phyloP scores from a whole-genome alignment of 2,797 vertebrate species.

The Sebastes miniatus region DNA sequence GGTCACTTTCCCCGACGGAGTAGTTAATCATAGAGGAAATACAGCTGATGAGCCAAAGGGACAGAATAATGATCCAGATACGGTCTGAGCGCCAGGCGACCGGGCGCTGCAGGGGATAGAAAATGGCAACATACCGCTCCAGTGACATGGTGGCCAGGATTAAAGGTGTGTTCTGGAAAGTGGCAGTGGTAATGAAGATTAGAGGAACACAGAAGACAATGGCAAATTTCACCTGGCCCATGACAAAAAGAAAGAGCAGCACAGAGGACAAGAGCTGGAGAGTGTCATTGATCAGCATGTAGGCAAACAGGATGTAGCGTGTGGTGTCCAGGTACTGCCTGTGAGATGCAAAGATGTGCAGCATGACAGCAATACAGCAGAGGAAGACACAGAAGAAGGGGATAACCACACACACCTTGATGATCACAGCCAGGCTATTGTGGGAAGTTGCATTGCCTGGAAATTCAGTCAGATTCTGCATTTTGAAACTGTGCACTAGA shows the following conservation, averaged over 20 bases:
- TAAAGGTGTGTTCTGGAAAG: slow-evolving; percentile 78
- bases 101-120: slow-evolving; percentile 75
- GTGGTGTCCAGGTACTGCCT: slow-evolving; percentile 77
- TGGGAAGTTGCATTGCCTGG: slow-evolving; percentile 56
- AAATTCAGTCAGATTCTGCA: slow-evolving; percentile 73
- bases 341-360: slow-evolving; percentile 77
- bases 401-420: slow-evolving; percentile 77
- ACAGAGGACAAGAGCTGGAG: slow-evolving; percentile 76
- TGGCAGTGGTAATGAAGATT: slow-evolving; percentile 64
- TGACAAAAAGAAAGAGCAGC: slow-evolving; percentile 70
- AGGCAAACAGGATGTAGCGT: slow-evolving; percentile 81
- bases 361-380: slow-evolving; percentile 73
- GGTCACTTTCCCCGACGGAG: slow-evolving; percentile 25
- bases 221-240: slow-evolving; percentile 61
- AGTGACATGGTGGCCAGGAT: slow-evolving; percentile 84
- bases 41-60: slow-evolving; percentile 72
- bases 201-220: slow-evolving; percentile 71
- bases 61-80: slow-evolving; percentile 76
- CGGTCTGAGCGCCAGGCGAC: slow-evolving; percentile 75
- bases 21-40: slow-evolving; percentile 47
- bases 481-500: slow-evolving; percentile 36
- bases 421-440: slow-evolving; percentile 57
- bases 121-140: slow-evolving; percentile 83
- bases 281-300: slow-evolving; percentile 83
- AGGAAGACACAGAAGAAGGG: slow-evolving; percentile 77